Evolutionary conservation across 2,113 vertebrate species (phyloP), one percentile per base, ranked within the genome.

Genomic region (Syngnathus floridae): DNA sequence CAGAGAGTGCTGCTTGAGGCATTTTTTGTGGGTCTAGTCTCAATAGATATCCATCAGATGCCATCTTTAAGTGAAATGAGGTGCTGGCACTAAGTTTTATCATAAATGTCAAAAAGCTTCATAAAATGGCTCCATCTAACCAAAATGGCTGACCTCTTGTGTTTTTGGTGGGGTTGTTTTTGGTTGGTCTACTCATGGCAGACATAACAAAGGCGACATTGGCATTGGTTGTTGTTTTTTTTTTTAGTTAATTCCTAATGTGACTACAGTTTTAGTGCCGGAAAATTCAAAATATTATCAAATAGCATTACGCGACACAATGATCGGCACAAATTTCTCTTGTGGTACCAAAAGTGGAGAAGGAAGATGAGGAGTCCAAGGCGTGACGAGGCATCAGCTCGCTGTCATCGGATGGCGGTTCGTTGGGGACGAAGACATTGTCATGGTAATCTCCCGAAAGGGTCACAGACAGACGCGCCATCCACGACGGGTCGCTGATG

Each of bases 391-490:
- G 80, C 1, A 58, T 54, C 5, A 65, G 76, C 8, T 82, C 83
- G 0, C 70, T 75, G 17, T 90, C 88, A 0, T 81, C 64, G 12
- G 85, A 85, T 4, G 82, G 77, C 0, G 66, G 82, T 0, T 88
- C 69, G 1, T 86, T 86, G 0, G 93, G 93, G 56, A 89, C 92
- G 74, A 92, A 95, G 21, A 98, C 56, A 1, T 98, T 98, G 80
- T 97, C 93, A n/a, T 94, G 94, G 88, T 97, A 98, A 72, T 92
- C 93, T 0, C 86, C 37, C 8, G 86, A 65, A 64, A 96, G 89
- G 0, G 95, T 93, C 65, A 96, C 77, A 4, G 95, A 97, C 19
- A 97, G 91, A 22, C 94, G 88, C 2, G 94, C 92, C 86, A 96
- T 92, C 95, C 95, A 97, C 0, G 83, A 84, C 0, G 94, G 93